Evolutionary conservation across 2,797 vertebrate genomes (phyloP).

Genomic region (Tenualosa ilisha): DNA sequence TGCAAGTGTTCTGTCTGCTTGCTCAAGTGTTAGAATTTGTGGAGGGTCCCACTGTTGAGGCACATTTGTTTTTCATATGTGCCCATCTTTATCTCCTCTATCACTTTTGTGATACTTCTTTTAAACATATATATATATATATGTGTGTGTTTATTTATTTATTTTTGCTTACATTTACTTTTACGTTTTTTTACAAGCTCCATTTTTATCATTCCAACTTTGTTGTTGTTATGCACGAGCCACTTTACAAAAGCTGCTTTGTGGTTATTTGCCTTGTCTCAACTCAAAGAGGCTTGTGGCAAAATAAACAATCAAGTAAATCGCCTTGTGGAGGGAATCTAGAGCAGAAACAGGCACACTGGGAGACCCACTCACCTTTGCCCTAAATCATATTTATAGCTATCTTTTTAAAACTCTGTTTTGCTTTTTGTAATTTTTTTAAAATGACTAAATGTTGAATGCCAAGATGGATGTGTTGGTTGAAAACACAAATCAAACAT

Average conservation of each 20-base stretch:
- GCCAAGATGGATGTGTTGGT: too few relatives aligned
- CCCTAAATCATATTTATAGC: background rate
- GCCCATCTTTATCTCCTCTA: background rate
- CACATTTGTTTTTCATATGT: background rate
- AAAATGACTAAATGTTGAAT: too few relatives aligned
- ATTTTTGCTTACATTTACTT: background rate
- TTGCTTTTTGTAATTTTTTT: too few relatives aligned
- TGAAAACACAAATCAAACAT: too few relatives aligned
- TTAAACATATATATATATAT: background rate
- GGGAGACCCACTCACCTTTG: background rate
- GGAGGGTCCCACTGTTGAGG: background rate
- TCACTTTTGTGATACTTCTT: background rate
- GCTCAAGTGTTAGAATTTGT: background rate
- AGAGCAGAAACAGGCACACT: background rate
- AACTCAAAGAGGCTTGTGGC: background rate
- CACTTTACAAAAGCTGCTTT: background rate
- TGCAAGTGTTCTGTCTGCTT: background rate
- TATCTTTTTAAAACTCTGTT: too few relatives aligned
- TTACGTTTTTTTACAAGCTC: background rate
- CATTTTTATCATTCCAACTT: background rate
- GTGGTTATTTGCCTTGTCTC: background rate
- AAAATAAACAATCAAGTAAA: background rate
- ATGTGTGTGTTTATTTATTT: background rate
- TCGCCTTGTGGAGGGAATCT: background rate
- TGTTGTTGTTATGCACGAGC: background rate